Evolutionary conservation across 2,888 invertebrate species (phyloP), one percentile per base, ranked within the genome.

Genomic region (Netelia inedita): DNA sequence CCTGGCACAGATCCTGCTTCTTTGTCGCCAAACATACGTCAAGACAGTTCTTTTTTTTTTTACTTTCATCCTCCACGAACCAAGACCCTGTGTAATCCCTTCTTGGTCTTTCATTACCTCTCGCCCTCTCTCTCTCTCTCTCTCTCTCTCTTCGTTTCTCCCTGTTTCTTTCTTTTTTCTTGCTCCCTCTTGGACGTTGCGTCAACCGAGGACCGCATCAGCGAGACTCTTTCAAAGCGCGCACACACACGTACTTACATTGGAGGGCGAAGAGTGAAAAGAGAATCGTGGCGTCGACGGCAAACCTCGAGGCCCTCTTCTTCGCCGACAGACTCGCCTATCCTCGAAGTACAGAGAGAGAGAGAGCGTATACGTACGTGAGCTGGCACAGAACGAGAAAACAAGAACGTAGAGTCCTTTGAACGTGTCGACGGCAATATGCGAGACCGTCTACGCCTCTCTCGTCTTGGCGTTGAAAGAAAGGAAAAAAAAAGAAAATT

Each of bases 1-100:
- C 41, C 66, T 82, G 88, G 68, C 69, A 82, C 74, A 85, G 86
- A 88, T 90, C 88, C 88, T 89, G 88, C 69, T 88, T 89, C 88
- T 89, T 88, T 86, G 86, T 86, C 85, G 82, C 82, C 84, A 69
- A 83, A 87, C 87, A 83, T 86, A 84, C 88, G 88, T 88, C 88
- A 86, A 82, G 85, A 35, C 61, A 57, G 55, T 80, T 83, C 85
- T 88, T 87, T 82, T 80, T 87, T 82, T 61, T 79, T 85, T 86
- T 87, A 86, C 79, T 79, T 14, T 57, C 66, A 53, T 57, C 75
- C 53, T 66, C 23, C 10, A 43, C 66, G 23, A 66, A 57, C 66
- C 43, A 21, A 55, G 66, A 66, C 75, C 57, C 57, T 43, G 16
- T 19, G 28, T 50, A 28, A 69, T 68, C 82, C 84, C 88, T 87